Evolutionary conservation across 1,140 invertebrate genomes (phyloP).

Genomic region (Episyrphus balteatus): DNA sequence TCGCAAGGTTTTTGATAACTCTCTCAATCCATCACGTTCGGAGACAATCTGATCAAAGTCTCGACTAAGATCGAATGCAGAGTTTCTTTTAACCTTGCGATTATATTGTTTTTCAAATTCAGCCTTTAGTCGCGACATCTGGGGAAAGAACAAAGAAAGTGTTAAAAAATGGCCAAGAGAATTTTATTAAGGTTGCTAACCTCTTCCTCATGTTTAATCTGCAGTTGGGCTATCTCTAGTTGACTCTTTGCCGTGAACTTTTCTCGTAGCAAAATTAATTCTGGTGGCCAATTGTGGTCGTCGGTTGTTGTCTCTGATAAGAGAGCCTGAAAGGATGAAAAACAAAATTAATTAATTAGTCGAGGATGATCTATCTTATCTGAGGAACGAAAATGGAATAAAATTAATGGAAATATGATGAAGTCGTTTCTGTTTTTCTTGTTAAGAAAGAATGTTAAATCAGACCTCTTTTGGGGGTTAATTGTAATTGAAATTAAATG

Average conservation of each 20-base stretch:
- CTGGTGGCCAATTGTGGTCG: constrained; percentile 54
- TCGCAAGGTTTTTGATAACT: constrained; percentile 30
- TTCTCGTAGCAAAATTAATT: constrained; percentile 53
- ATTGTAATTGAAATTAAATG: too few species aligned
- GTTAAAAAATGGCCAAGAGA: neutral
- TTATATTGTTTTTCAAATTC: constrained; percentile 36
- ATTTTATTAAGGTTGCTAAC: constrained; percentile 16
- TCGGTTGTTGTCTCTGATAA: constrained; percentile 49
- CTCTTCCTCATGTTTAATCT: constrained; percentile 45
- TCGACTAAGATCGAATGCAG: constrained; percentile 44
- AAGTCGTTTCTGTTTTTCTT: too few species aligned
- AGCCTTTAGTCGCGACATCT: constrained; percentile 39
- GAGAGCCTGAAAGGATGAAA: constrained; percentile 41
- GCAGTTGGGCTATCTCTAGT: constrained; percentile 42
- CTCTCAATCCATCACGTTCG: constrained; percentile 36
- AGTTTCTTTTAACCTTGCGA: constrained; percentile 41
- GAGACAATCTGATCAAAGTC: constrained; percentile 44
- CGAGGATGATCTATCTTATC: too few species aligned
- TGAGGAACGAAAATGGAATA: too few species aligned
- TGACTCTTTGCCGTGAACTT: constrained; percentile 53
- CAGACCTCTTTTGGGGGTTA: too few species aligned
- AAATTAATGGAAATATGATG: too few species aligned
- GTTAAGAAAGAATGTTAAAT: too few species aligned
- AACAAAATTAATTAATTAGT: neutral
- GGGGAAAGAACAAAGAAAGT: constrained; percentile 9